Conservation (phyloP, 2,888 invertebrate species). For the Herminia tarsipennalis region DNA sequence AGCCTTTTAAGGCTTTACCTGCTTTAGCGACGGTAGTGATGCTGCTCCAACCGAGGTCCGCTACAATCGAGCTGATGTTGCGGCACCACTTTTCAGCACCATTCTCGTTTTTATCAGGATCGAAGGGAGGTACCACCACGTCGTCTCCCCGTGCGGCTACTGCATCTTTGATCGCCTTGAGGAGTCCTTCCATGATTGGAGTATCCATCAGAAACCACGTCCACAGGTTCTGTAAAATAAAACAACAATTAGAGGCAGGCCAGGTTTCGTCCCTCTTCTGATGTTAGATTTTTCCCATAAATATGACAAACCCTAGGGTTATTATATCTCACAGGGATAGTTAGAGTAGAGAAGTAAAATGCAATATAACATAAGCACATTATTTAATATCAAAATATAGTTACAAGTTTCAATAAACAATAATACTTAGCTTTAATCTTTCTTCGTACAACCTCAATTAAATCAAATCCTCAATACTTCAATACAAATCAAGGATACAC, state of each 20-base stretch:
- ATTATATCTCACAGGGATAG: too few relatives aligned
- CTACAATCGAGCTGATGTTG: constrained; percentile 18
- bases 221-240: background rate
- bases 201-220: constrained; percentile 8
- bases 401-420: too few relatives aligned
- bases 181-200: constrained; percentile 1
- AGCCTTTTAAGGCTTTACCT: constrained; percentile 34
- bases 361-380: too few relatives aligned
- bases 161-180: constrained; percentile 13
- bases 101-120: constrained; percentile 15
- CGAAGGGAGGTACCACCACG: constrained; percentile 14
- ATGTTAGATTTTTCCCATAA: too few relatives aligned
- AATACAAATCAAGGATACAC: too few relatives aligned
- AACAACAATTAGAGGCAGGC: background rate
- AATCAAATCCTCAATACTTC: too few relatives aligned
- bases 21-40: constrained; percentile 27
- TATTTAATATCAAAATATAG: too few relatives aligned
- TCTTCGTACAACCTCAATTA: too few relatives aligned
- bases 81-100: constrained; percentile 38
- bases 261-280: background rate
- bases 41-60: constrained; percentile 23
- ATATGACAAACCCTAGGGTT: too few relatives aligned
- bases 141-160: constrained; percentile 11
- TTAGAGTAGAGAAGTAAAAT: too few relatives aligned
- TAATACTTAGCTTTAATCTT: too few relatives aligned